Base-by-base conservation (phyloP, 2,888 invertebrate species). In the Drosophila leonis region DNA sequence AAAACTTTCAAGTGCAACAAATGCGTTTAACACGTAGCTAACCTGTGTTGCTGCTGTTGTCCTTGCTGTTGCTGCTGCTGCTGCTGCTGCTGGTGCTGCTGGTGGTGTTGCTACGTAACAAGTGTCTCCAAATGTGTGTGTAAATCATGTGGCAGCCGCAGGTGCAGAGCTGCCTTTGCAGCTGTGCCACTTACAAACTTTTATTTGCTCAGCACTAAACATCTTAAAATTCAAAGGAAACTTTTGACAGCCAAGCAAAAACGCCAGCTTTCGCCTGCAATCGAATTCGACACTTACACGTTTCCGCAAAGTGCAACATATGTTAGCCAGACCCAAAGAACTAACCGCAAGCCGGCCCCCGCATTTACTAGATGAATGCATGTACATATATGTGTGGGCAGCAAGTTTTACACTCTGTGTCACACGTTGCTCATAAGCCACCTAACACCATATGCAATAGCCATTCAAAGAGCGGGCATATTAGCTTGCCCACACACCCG, bases 21-120 rank as follows among this genome's bases (percentile, higher is more conserved):
- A 85, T 82, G 77, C 80, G 82, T 80, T 80, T 77, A 85, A 73
- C 75, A 80, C 83, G 75, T 74, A 57, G 77, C 66, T 57, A 46
- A 61, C 56, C 59, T 42, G 48, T 62, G 66, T 49, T 70, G 48
- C 46, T 29, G 29, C 48, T 55, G 54, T 42, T 55, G 62, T 18
- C 39, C 12, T 15, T 51, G 31, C 24, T 24, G 35, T 4, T 49
- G 33, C 31, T 37, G 7, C 13, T 13, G 15, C 12, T 44, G 44
- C 42, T 20, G 31, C 24, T 24, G 20, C 5, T 44, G 42, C 42
- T 24, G 29, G 6, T 2, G 5, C 8, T 49, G 33, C 7, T 24
- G 33, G 3, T 24, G 39, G n/a, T 44, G 35, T 35, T 69, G 60
- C 71, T 62, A 69, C 63, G 80, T 73, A 84, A 82, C 82, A 84